These are phyloP conservation scores for Agrotis ipsilon DNA, from an alignment of 2,888 invertebrate species.

Conservation along the genomic window DNA sequence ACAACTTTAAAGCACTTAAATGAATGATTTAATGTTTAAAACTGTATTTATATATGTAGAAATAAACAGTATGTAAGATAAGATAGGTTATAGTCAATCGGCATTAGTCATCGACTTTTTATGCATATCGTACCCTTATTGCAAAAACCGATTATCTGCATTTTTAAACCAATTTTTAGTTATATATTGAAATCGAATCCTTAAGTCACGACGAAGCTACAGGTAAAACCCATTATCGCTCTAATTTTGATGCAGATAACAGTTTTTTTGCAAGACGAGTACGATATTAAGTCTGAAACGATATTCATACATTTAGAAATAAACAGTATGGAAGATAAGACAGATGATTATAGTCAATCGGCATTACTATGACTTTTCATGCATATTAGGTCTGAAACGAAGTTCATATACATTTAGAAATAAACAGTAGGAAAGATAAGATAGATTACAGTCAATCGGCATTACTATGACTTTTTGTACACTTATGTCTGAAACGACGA, in stretches of 20 bases:
- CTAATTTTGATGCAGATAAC: no score
- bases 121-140: no score
- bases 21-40: neutral
- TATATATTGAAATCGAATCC: no score
- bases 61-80: neutral
- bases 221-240: no score
- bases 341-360: neutral
- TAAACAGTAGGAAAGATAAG: neutral
- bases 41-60: neutral
- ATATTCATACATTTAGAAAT: constrained; percentile 7
- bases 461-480: neutral
- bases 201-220: no score
- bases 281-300: neutral
- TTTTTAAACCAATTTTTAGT: no score
- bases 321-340: neutral
- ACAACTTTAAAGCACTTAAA: neutral
- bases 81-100: neutral
- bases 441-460: neutral
- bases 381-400: neutral
- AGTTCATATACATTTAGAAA: neutral
- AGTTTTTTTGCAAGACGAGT: no score
- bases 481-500: neutral
- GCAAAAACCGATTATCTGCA: no score
- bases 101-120: neutral
- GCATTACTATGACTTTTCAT: neutral